phyloP scores from a whole-genome alignment of 2,113 vertebrate genomes.

The Sitta europaea region DNA sequence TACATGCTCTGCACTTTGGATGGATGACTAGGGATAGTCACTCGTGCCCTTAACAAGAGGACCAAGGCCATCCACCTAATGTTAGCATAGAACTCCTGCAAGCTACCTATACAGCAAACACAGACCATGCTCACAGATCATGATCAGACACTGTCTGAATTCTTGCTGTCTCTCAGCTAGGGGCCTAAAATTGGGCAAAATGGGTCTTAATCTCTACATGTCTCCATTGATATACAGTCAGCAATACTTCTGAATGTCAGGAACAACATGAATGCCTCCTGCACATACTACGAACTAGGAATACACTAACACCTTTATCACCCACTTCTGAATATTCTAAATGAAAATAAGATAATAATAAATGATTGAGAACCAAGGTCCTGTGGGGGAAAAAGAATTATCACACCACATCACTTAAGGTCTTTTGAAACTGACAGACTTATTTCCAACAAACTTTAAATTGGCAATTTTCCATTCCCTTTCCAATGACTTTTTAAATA shows the following conservation, averaged over 20 bases:
- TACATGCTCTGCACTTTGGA: not conserved
- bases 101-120: not conserved
- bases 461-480: not conserved
- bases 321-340: not conserved
- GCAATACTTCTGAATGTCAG: not conserved
- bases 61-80: not conserved
- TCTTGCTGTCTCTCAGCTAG: not conserved
- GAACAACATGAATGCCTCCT: not conserved
- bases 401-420: not conserved
- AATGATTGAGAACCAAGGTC: not conserved
- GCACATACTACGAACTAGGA: not conserved
- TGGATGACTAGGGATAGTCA: not conserved
- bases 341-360: not conserved
- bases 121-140: not conserved
- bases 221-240: not conserved
- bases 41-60: not conserved
- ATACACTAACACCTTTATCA: not conserved
- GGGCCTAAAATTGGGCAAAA: not conserved
- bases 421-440: not conserved
- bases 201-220: not conserved
- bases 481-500: not conserved
- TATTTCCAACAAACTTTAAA: not conserved
- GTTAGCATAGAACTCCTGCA: not conserved
- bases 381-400: not conserved
- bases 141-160: not conserved